Percentiles rank a stretch among this genome's conserved stretches.
Evolutionary conservation across 2,797 vertebrate species (phyloP).

Genomic region (Bovichtus variegatus): DNA sequence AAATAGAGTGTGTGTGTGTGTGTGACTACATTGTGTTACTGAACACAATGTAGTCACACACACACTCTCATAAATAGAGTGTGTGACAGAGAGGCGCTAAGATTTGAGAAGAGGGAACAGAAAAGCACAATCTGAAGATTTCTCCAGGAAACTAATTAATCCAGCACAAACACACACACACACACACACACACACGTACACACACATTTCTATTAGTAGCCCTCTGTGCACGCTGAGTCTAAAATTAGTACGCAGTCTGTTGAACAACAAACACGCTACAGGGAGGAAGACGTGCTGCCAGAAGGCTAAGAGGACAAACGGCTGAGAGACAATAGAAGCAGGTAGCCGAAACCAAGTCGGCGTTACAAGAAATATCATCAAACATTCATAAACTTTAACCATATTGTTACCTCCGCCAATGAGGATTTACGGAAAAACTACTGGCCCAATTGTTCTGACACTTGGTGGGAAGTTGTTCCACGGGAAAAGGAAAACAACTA

Average conservation of each 20-base stretch:
- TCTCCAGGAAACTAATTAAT: slow-evolving; percentile 64
- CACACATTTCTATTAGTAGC: slow-evolving; percentile 52
- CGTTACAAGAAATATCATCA: background rate
- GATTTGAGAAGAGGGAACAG: slow-evolving; percentile 38
- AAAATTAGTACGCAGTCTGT: slow-evolving; percentile 73
- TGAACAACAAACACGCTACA: slow-evolving; percentile 67
- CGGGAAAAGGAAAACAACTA: too few species aligned
- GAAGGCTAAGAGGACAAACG: slow-evolving; percentile 39
- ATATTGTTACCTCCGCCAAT: background rate
- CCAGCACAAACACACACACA: slow-evolving; percentile 17
- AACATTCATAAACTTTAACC: background rate
- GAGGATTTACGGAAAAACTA: too few species aligned
- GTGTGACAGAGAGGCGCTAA: slow-evolving; percentile 28
- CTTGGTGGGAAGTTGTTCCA: too few species aligned
- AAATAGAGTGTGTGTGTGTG: too few species aligned
- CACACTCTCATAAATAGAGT: background rate
- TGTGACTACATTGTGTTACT: background rate
- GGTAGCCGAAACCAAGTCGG: slow-evolving; percentile 11
- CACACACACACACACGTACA: slow-evolving; percentile 25
- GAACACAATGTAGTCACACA: slow-evolving; percentile 9
- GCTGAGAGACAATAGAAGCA: slow-evolving; percentile 26
- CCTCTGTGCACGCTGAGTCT: slow-evolving; percentile 62
- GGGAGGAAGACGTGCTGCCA: slow-evolving; percentile 68
- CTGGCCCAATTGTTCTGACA: too few species aligned
- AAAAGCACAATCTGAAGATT: slow-evolving; percentile 60